Evolutionary conservation across 2,113 vertebrate species (phyloP).

Genomic region (Alouatta palliata): DNA sequence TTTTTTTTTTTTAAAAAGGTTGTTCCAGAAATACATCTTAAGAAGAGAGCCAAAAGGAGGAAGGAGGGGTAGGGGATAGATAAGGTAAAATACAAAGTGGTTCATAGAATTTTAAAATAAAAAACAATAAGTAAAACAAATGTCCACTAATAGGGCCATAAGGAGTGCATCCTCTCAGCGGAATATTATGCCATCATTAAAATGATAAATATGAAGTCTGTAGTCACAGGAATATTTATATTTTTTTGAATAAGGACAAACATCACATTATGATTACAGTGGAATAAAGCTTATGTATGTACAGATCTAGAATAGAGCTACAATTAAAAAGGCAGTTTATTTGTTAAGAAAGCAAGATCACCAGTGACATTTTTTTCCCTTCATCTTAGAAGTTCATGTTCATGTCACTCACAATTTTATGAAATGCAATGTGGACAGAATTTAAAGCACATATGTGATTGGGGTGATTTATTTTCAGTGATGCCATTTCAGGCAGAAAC

Average conservation of each 20-base stretch:
- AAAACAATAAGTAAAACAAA: not conserved
- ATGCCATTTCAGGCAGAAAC: not conserved
- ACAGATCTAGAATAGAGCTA: not conserved
- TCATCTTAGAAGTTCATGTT: constrained; percentile 16
- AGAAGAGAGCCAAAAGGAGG: not conserved
- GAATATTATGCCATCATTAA: not conserved
- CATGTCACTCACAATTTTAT: not conserved
- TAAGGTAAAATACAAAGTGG: not conserved
- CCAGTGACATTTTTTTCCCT: not conserved
- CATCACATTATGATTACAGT: not conserved
- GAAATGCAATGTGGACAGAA: not conserved
- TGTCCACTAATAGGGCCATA: not conserved
- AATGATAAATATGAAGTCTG: not conserved
- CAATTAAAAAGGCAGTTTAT: not conserved
- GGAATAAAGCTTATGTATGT: not conserved
- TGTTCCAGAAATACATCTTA: not conserved
- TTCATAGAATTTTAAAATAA: constrained; percentile 6
- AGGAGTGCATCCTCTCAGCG: rapidly evolving
- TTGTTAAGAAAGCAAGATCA: not conserved
- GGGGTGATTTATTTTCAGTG: not conserved
- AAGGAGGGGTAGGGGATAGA: not conserved
- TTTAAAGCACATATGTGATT: not conserved
- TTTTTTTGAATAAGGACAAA: not conserved
- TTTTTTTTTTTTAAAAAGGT: not conserved
- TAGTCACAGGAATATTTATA: not conserved